Evolutionary conservation across 1,140 invertebrate genomes (phyloP).

Genomic region (Leptoteleia sp.): DNA sequence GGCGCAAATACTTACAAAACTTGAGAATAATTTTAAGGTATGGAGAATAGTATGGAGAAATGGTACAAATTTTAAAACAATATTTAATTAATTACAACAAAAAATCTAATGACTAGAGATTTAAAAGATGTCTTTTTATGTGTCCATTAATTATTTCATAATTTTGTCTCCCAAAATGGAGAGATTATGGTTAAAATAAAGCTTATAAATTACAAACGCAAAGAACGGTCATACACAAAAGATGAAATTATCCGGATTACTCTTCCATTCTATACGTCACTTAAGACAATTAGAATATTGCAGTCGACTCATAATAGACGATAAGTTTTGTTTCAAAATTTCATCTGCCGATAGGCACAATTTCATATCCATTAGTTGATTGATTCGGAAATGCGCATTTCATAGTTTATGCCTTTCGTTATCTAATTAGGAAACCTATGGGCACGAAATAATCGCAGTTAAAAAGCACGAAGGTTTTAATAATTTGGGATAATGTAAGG

Average conservation of each 20-base stretch:
- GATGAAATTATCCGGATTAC: slow-evolving; percentile 38
- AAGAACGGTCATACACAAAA: slow-evolving; percentile 4
- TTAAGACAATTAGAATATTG: slow-evolving; percentile 15
- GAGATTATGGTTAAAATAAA: too few species aligned
- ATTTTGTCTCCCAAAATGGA: too few species aligned
- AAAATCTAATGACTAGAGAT: too few species aligned
- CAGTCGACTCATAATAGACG: neutral
- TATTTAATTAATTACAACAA: too few species aligned
- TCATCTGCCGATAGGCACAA: slow-evolving; percentile 2
- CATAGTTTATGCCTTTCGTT: slow-evolving; percentile 10
- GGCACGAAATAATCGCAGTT: slow-evolving; percentile 2
- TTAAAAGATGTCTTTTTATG: too few species aligned
- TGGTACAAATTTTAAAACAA: too few species aligned
- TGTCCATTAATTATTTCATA: too few species aligned
- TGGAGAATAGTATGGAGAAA: too few species aligned
- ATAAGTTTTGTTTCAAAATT: slow-evolving; percentile 5
- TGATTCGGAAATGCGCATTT: neutral
- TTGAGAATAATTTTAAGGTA: too few species aligned
- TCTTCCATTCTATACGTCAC: slow-evolving; percentile 8
- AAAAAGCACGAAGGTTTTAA: slow-evolving; percentile 6
- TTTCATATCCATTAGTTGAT: slow-evolving; percentile 13
- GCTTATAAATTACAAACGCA: slow-evolving; percentile 11
- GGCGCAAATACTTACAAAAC: too few species aligned
- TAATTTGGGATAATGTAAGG: slow-evolving; percentile 9
- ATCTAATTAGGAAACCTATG: neutral